Evolutionary conservation across 2,888 invertebrate species (phyloP), one percentile per base, ranked within the genome.

Genomic region (Caenorhabditis doughertyi): DNA sequence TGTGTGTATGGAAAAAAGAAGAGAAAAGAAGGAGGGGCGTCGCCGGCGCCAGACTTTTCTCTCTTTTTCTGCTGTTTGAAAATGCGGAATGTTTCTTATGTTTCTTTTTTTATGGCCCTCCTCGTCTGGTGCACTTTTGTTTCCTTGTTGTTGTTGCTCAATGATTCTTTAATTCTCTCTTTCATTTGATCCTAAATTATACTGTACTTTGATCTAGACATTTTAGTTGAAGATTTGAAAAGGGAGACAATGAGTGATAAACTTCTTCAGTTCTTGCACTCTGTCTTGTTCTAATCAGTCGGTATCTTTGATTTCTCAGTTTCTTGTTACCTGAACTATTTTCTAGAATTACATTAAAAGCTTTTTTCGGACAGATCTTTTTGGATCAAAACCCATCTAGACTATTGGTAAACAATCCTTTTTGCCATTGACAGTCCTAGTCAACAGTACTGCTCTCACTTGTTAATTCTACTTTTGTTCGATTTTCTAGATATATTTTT

Each of bases 11-110:
- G 25, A 29, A 47, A 47, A 51, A 53, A 27, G 51, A 51, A 29
- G 58, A 8, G 4, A 47, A 18, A 18, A 55, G 49, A n/a, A 42
- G 53, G 64, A 64, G 64, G 58, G 70, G 56, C 68, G 68, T 29
- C 68, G 68, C 42, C 55, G 71, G 71, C 71, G 71, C 58, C 71
- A 71, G 71, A 71, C 71, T 32, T 58, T 23, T 71, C 58, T 58
- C 16, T 55, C 56, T 70, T 35, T 68, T 29, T 56, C 35, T 56
- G 27, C 47, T 44, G 32, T 71, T 71, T 58, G 32, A 35, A 51
- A 49, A 51, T 65, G 32, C 58, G 58, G 49, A 71, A 58, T 58
- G 58, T 56, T 71, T 55, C 44, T 49, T 44, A 21, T 56, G 42
- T 32, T 55, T 55, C 55, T 42, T 55, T 44, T 55, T 42, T 68